Percentiles rank a stretch among this genome's conserved stretches.
These are phyloP conservation scores for Nesidiocoris tenuis DNA, from an alignment of 2,888 invertebrate genomes.

Conservation along the genomic window DNA sequence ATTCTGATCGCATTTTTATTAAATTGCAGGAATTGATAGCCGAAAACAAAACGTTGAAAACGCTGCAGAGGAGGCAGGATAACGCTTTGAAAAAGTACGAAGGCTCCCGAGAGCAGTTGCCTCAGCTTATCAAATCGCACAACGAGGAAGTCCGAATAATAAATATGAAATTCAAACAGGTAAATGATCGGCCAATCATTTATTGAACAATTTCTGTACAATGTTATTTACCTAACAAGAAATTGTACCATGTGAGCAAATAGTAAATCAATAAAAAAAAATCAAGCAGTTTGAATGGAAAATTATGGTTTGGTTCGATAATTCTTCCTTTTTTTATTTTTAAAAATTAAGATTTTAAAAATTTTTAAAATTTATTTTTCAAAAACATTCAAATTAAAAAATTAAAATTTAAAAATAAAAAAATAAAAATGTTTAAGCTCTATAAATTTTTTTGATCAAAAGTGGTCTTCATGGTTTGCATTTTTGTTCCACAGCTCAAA, in stretches of 20 bases:
- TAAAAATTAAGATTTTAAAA: background rate
- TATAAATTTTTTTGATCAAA: background rate
- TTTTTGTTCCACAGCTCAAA: slow-evolving; percentile 49
- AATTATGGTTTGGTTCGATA: no score
- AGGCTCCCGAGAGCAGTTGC: slow-evolving; percentile 74
- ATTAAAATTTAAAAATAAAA: background rate
- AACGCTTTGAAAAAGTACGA: slow-evolving; percentile 75
- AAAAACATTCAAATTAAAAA: no score
- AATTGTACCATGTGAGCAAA: no score
- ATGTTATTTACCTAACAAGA: no score
- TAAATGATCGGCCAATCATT: no score
- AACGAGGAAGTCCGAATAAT: slow-evolving; percentile 74
- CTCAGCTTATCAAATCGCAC: slow-evolving; percentile 72
- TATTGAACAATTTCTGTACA: no score
- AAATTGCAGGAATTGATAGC: slow-evolving; percentile 62
- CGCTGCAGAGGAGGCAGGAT: slow-evolving; percentile 77
- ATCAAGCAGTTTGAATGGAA: no score
- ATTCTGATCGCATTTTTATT: background rate
- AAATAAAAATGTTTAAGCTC: background rate
- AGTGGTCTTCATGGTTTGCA: background rate
- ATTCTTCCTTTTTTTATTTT: no score
- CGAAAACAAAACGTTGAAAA: slow-evolving; percentile 74
- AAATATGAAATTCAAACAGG: slow-evolving; percentile 63
- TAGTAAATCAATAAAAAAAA: no score
- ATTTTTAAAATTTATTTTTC: slow-evolving; percentile 12